A percentile compares a stretch with the other conserved stretches of the same genome.
These are phyloP conservation scores for Perizoma affinitatum DNA, from an alignment of 2,888 invertebrate genomes.

Conservation along the genomic window DNA sequence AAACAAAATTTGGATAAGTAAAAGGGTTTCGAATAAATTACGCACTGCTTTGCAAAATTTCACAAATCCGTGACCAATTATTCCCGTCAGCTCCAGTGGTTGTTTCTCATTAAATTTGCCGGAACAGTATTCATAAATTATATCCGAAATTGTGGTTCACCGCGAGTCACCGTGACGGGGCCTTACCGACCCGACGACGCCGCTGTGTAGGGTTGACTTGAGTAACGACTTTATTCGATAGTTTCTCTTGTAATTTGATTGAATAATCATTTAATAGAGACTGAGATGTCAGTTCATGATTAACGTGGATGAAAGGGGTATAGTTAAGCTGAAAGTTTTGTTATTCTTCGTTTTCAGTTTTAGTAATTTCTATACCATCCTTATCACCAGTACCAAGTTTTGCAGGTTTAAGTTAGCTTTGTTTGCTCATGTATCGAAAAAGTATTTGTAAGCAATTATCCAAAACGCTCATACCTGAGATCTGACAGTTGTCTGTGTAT, in stretches of 20 bases:
- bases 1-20: conserved; percentile 7
- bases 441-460: too few relatives aligned
- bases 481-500: conserved; percentile 32
- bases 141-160: conserved; percentile 42
- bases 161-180: conserved; percentile 50
- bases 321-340: too few relatives aligned
- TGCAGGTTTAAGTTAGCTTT: too few relatives aligned
- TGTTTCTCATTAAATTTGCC: conserved; percentile 36
- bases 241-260: conserved; percentile 25
- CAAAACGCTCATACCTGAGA: conserved; percentile 25
- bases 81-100: conserved; percentile 43
- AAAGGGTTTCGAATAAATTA: conserved; percentile 25
- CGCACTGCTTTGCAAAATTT: conserved; percentile 31
- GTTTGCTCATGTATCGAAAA: too few relatives aligned
- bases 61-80: conserved; percentile 38
- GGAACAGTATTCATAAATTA: conserved; percentile 45
- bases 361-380: too few relatives aligned
- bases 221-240: conserved; percentile 38
- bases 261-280: conserved; percentile 24
- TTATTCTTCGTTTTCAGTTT: too few relatives aligned
- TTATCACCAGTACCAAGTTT: too few relatives aligned
- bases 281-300: conserved; percentile 6
- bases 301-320: background rate
- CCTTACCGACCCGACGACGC: conserved; percentile 24
- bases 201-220: conserved; percentile 34